Conservation (phyloP, 2,113 vertebrate species). For the Actenoides hombroni region DNA sequence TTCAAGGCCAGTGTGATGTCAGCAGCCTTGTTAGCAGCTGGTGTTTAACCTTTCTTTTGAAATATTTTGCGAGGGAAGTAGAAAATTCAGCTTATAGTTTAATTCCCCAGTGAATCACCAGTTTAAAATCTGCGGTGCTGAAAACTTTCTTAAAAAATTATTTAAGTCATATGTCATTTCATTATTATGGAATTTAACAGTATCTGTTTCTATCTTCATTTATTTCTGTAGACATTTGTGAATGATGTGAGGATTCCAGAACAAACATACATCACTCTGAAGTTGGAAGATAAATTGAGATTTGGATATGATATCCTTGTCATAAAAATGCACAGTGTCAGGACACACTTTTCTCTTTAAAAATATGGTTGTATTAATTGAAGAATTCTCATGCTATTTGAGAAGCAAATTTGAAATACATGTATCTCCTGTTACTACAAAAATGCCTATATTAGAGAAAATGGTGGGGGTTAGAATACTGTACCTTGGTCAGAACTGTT, state of each 20-base stretch:
- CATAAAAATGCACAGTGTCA: background rate
- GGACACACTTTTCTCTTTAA: background rate
- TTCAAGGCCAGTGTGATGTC: background rate
- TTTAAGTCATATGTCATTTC: background rate
- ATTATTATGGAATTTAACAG: background rate
- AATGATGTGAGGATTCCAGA: conserved; percentile 97
- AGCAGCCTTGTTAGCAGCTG: background rate
- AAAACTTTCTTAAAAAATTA: background rate
- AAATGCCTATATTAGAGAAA: background rate
- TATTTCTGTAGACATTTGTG: conserved; percentile 89
- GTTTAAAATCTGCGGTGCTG: background rate
- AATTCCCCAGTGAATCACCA: background rate
- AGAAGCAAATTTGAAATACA: background rate
- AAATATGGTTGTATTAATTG: background rate
- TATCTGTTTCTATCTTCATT: background rate
- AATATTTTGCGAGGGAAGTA: background rate
- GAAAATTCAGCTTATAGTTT: background rate
- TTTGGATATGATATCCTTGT: conserved; percentile 99
- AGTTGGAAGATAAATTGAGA: conserved; percentile 95
- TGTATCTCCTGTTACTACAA: background rate
- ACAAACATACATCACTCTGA: conserved; percentile 95
- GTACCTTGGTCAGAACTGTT: background rate
- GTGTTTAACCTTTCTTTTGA: background rate
- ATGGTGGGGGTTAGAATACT: background rate
- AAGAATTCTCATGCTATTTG: background rate